Base-by-base conservation (phyloP, 2,113 vertebrate genomes). In the Actenoides lindsayi region DNA sequence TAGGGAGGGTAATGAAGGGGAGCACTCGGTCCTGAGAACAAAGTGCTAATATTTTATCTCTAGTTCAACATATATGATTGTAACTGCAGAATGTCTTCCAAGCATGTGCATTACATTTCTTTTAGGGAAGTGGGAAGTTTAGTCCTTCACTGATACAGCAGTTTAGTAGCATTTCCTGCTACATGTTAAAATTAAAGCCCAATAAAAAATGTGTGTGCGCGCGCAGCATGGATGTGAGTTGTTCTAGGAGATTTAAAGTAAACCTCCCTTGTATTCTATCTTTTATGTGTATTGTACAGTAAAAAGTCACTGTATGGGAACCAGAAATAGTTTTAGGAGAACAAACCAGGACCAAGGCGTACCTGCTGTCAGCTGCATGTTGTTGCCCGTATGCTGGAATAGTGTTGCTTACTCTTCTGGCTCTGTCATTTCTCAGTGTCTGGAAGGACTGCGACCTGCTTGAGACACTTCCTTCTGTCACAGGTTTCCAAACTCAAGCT, bases 241-340 rank as follows among this genome's bases (percentile, higher is more conserved):
- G 9, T 41, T 79, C 24, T 69, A 51, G 57, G 18, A 80, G 17
- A 5, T 37, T 13, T 60, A 31, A 65, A 75, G 25, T 3, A 35
- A 62, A 21, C 1, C 1, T 1, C 1, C 1, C 16, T 5, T 16
- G 28, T 56, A 18, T 19, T 81, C 12, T 57, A 18, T 3, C 3
- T 59, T 63, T 62, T 30, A 5, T 53, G 7, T 42, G 8, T 39
- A 48, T 28, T 35, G 7, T 78, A 50, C 3, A 37, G 37, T 54
- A 54, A 63, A 76, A 59, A 16, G 13, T 63, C 24, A 24, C 42
- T 71, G 7, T 27, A 10, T 30, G 62, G 62, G 62, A 67, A 53
- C 30, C 5, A 88, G 62, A 63, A 53, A 13, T 50, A 42, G 35
- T 62, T 87, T 35, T 42, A 33, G 81, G 69, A 69, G 37, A 65